Base-by-base conservation (phyloP, 2,797 vertebrate genomes). In the Coreius guichenoti region DNA sequence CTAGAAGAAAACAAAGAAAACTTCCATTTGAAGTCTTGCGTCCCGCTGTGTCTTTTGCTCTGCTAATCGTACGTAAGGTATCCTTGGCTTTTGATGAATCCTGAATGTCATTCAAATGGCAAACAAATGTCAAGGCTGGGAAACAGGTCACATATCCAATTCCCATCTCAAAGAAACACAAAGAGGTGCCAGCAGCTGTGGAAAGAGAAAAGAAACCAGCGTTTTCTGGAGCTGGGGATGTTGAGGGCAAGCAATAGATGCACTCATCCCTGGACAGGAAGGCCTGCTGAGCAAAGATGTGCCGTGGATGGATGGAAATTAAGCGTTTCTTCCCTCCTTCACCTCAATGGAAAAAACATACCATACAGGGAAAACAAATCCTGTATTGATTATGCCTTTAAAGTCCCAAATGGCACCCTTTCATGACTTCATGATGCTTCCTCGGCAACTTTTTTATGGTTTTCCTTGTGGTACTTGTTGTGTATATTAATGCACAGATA, bases 71-170 rank as follows among this genome's bases (percentile, higher is more conserved):
- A 84, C 69, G 70, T 61, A 45, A 85, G 80, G 68, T 78, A 76
- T 87, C 84, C 79, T 88, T 86, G 82, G 84, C 84, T 85, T 73
- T 85, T 51, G 77, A 85, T 85, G 76, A 80, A 80, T 80, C 68
- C 77, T 65, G 45, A 80, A 74, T 65, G 77, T 67, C 56, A 65
- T 80, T 80, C 31, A 65, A 77, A 70, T 82, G 65, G 76, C 67
- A 79, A 87, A 83, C 65, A 76, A 85, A 77, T 83, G 72, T 82
- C 61, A n/a, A 85, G 87, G 86, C 86, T 86, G 87, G 88, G 85
- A 90, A 90, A 87, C 88, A 90, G 86, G 89, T 91, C 88, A 90
- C 82, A 89, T 87, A 90, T 90, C 82, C 89, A 92, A 91, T 93
- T 91, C 90, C 86, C 77, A 67, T 88, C 86, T 89, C 69, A 83